Base-by-base conservation (phyloP, 2,113 vertebrate genomes). In the Protomyctophum bolini region DNA sequence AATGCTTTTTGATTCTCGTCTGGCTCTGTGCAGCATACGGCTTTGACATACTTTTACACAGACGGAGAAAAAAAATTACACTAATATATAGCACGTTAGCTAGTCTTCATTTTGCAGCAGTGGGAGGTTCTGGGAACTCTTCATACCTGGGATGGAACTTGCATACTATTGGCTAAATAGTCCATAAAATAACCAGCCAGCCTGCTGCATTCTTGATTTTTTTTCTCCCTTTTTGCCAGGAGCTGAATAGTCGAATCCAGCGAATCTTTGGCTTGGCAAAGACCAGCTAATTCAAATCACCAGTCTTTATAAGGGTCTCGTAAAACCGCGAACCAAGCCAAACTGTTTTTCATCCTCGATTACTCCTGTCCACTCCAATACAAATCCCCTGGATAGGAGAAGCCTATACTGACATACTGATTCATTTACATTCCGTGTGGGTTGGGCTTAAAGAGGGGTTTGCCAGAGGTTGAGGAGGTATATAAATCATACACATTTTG, bases 241-340 rank as follows among this genome's bases (percentile, higher is more conserved):
- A 61, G 10, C 7, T 74, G 46, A 64, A 51, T 41, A 41, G 33
- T 46, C 56, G 48, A 65, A n/a, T 55, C 9, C 12, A 28, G 59
- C 46, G 7, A 8, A 61, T 45, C 64, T 78, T 73, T 65, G 41
- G 58, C 71, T 63, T 58, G 51, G 33, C 70, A 72, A 71, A 8
- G 28, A 71, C 1, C 48, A 74, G 59, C 73, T 14, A 55, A 68
- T 73, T 78, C 61, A 68, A 78, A 73, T 61, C 33, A 47, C 60
- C 21, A 6, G 65, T 65, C 59, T 75, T 80, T 59, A 75, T 64
- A 66, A 70, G 54, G 7, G 6, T 41, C 68, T 63, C 68, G 64
- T 71, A 61, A 78, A 76, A 82, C 59, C 14, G 33, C 57, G 58
- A 75, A 57, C 8, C 21, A 67, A 66, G 61, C 66, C 63, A 67